Conservation (phyloP, 1,140 invertebrate genomes). For the Propsilocerus akamusi region DNA sequence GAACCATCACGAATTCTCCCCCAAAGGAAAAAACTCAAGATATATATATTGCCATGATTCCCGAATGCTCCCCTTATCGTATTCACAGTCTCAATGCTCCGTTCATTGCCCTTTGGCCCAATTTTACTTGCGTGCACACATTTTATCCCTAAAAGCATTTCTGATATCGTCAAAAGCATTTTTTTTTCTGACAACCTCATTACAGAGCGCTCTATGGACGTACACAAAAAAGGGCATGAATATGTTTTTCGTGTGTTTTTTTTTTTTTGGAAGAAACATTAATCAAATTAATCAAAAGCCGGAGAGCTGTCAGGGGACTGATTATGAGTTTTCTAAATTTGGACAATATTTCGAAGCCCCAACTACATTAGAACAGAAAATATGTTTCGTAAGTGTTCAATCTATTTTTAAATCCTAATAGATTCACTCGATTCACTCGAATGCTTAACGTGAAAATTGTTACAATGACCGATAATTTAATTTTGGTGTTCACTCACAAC, state of each 20-base stretch:
- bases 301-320: neutral
- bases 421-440: neutral
- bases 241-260: too few species aligned
- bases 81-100: neutral
- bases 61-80: neutral
- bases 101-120: neutral
- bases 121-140: neutral
- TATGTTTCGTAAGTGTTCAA: neutral
- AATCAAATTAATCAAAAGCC: conserved; percentile 2
- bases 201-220: neutral
- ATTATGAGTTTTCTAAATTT: neutral
- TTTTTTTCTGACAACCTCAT: conserved; percentile 2
- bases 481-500: neutral
- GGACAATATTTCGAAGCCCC: neutral
- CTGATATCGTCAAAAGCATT: conserved; percentile 2
- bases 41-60: neutral
- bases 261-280: neutral
- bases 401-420: neutral
- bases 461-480: neutral
- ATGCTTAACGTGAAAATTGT: neutral
- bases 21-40: neutral
- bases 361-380: neutral
- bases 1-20: neutral
- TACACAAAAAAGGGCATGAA: neutral
- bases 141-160: conserved; percentile 4